Evolutionary conservation across 2,113 vertebrate species (phyloP), one percentile per base, ranked within the genome.

Genomic region (Hydrolagus affinis): DNA sequence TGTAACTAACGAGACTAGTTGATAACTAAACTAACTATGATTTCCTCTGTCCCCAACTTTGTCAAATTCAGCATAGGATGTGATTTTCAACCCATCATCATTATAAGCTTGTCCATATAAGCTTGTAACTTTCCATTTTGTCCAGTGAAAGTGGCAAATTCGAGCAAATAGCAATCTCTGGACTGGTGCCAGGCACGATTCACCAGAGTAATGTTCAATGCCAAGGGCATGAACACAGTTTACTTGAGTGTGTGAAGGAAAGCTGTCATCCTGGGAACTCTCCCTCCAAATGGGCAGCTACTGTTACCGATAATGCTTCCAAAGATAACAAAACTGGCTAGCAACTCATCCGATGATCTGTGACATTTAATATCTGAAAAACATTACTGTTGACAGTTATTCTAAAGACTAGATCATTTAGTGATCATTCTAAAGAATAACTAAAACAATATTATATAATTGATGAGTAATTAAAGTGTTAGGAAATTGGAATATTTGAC

Each of bases 181-280:
- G 87, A 86, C 89, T 91, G 83, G 90, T 90, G 86, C 87, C 89
- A 87, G 87, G 90, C 88, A 93, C 93, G 60, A 32, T 96, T 88
- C 92, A 96, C 80, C 97, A 96, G 95, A 93, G 86, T 85, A 89
- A 93, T 3, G 93, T 96, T 62, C 92, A 80, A 86, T 98, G 97
- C 92, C 91, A 78, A 71, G 95, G 96, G 86, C 93, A 95, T 32
- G 96, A 98, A 91, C 90, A 92, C 87, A 95, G 93, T 87, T 91
- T 96, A 88, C 89, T 96, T 77, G 91, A 94, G 71, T 98, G 96
- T 90, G 91, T 93, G 75, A 95, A 92, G 91, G 92, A 92, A 71
- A 88, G 88, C 85, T 95, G 95, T 95, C 93, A 94, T 74, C 94
- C 93, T 85, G 92, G 91, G 77, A 88, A 86, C 7, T 97, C 95